These are phyloP conservation scores for Brachionichthys hirsutus DNA, from an alignment of 2,113 vertebrate genomes.

Conservation along the genomic window DNA sequence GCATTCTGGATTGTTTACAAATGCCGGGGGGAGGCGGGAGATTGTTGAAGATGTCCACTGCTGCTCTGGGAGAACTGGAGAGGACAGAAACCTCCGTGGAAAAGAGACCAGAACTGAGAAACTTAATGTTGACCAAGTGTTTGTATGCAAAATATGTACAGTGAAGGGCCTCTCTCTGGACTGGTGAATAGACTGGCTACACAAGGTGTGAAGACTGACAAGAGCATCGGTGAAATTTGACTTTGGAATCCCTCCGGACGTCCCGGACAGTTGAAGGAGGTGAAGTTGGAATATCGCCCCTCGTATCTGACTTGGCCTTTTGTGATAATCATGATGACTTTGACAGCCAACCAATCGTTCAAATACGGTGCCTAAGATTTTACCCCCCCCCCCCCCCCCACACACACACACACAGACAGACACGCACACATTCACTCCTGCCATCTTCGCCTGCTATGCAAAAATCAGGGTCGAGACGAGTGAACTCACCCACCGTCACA, in stretches of 20 bases:
- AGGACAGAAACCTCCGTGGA: conserved; percentile 51
- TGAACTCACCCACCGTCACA: conserved; percentile 46
- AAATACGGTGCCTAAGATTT: conserved; percentile 73
- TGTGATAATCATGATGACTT: conserved; percentile 75
- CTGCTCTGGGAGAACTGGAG: conserved; percentile 92
- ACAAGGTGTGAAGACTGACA: conserved; percentile 31
- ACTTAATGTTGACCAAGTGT: conserved; percentile 64
- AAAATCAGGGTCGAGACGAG: conserved; percentile 65
- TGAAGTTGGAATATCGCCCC: conserved; percentile 34
- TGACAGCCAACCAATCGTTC: conserved; percentile 74
- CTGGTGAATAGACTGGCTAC: conserved; percentile 28
- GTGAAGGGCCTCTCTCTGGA: conserved; percentile 63
- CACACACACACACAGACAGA: no score
- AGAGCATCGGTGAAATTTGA: conserved; percentile 43
- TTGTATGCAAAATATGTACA: conserved; percentile 74
- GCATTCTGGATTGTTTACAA: conserved; percentile 97
- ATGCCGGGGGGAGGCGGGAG: conserved; percentile 81
- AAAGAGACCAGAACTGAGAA: conserved; percentile 46
- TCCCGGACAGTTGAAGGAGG: conserved; percentile 49
- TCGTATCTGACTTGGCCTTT: conserved; percentile 55
- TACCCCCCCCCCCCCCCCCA: conserved; percentile 21
- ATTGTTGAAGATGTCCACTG: conserved; percentile 87
- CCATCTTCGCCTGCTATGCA: conserved; percentile 81
- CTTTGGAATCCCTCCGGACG: conserved; percentile 45
- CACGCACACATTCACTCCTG: conserved; percentile 38